Base-by-base conservation (phyloP, 1,140 invertebrate genomes). In the Musca domestica region DNA sequence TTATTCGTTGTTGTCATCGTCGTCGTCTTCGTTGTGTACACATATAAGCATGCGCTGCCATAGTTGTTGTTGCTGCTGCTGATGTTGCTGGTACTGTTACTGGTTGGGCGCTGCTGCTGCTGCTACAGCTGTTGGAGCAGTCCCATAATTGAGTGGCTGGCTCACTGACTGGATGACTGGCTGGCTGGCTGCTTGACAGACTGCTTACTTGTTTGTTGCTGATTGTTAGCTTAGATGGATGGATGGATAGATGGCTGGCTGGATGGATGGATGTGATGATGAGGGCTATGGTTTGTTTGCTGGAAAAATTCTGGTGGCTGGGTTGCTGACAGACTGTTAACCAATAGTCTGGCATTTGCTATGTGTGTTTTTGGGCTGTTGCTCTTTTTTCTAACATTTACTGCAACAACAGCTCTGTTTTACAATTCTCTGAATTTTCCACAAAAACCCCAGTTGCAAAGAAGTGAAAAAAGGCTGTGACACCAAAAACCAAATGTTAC, bases 11-110 rank as follows among this genome's bases (percentile, higher is more conserved):
- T 48, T 65, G 46, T 48, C 14, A 20, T 51, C 49, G 51, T 48
- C 14, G 15, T 15, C 17, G 22, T 19, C 17, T n/a, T 22, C 47
- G n/a, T 23, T 22, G 49, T 51, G n/a, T 47, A 46, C 19, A 34
- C 22, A 20, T 47, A 52, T 52, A 54, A 20, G 56, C 56, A 61
- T 61, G 56, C 56, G 56, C 56, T 61, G 56, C 56, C 56, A 30
- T 61, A 34, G 56, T 61, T 61, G 56, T 61, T 34, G 56, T 30
- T 61, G 56, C 34, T 61, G 56, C 22, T 61, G 34, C 34, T 12
- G 34, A 41, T 41, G 34, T 41, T 41, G 34, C 34, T n/a, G n/a
- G n/a, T n/a, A n/a, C n/a, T n/a, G n/a, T n/a, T n/a, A n/a, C n/a
- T n/a, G n/a, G n/a, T n/a, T n/a, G n/a, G n/a, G n/a, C n/a, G n/a